Evolutionary conservation across 2,113 vertebrate genomes (phyloP), one percentile per base, ranked within the genome.

Genomic region (Tenebrosternarchus preto): DNA sequence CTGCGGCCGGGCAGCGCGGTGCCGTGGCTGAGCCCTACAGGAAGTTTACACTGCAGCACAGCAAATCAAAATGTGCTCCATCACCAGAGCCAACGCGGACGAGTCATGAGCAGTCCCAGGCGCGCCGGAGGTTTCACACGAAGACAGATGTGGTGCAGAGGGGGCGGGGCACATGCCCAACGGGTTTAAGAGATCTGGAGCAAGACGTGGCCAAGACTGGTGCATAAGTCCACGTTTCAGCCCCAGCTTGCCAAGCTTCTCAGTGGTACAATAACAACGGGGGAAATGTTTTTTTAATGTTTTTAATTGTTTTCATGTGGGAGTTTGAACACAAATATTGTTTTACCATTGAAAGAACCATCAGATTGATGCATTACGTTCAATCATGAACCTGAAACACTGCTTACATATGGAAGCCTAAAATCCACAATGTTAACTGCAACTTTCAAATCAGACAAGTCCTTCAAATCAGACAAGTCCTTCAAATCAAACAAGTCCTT

Each of bases 61-160:
- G 33, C 85, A 88, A 91, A 92, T 91, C 88, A 87, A 91, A 92
- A 90, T 76, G 84, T 76, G 88, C 91, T 92, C 88, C 92, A 91
- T 93, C 89, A 90, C 91, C 89, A 87, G 88, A 87, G 78, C 60
- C 77, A 86, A 85, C 59, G 85, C 1, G 83, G 19, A 81, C 78
- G 85, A 87, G 83, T 85, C 83, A 88, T 87, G 78, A 39, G 85
- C 81, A 71, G 81, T 77, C 81, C 84, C 80, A 59, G 78, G 88
- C 81, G 86, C 85, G 86, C 86, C 85, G 86, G 86, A 70, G 83
- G 29, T 82, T 73, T 80, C 76, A 82, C 85, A 91, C 89, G 85
- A 91, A 91, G 88, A 90, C 74, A 82, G 90, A 89, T 91, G 88
- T 89, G 84, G 78, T 71, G 60, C 36, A 36, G 80, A 83, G 83